Conservation (phyloP, 2,113 vertebrate genomes). For the Campylomormyrus numenius region DNA sequence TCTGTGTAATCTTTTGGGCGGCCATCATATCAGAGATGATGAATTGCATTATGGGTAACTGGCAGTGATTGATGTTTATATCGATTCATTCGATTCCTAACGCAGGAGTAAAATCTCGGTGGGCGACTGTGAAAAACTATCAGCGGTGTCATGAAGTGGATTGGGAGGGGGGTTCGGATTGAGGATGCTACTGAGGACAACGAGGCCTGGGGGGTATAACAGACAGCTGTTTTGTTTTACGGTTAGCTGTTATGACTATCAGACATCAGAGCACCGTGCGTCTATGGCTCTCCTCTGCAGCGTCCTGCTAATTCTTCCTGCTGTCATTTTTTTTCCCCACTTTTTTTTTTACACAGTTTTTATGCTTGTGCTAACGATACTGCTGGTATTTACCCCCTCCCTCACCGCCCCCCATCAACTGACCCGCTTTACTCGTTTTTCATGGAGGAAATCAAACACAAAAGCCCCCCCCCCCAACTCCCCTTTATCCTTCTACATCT, state of each 20-base stretch:
- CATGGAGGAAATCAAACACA: constrained; percentile 23
- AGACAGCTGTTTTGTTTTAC: neutral
- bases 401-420: neutral
- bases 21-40: neutral
- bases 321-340: neutral
- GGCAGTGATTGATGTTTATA: neutral
- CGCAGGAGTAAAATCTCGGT: neutral
- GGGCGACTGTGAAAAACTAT: neutral
- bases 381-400: constrained; percentile 13
- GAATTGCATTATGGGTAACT: neutral
- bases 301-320: neutral
- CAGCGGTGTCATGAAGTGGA: neutral
- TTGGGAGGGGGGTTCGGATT: neutral
- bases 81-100: neutral
- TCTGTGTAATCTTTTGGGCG: neutral
- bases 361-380: neutral
- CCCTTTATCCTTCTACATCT: neutral
- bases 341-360: neutral
- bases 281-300: neutral
- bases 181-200: neutral
- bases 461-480: neutral
- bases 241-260: neutral
- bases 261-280: neutral
- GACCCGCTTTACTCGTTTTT: neutral
- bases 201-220: neutral